Percentiles rank a stretch among this genome's conserved stretches.
Conservation (phyloP, 2,888 invertebrate genomes). For the Himalopsyche tibetana region DNA sequence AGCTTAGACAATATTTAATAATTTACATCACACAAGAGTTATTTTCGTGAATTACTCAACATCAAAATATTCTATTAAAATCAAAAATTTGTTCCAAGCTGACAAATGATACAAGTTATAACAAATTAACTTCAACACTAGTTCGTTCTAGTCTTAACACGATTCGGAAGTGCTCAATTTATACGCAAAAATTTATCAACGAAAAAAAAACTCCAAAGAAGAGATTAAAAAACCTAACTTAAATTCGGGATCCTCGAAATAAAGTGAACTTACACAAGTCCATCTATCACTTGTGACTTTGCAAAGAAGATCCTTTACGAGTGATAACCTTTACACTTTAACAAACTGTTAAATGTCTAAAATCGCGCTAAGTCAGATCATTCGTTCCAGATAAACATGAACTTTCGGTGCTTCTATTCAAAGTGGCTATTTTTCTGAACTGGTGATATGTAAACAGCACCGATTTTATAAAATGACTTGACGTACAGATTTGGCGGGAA, state of each 20-base stretch:
- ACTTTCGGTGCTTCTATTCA: conserved; percentile 16
- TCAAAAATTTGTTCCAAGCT: background rate
- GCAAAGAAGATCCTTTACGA: conserved; percentile 10
- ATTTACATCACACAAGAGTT: no score
- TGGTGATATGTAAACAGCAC: background rate
- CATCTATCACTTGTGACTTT: conserved; percentile 31
- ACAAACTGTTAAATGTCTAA: conserved; percentile 46
- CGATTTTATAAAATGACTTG: no score
- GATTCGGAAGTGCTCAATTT: conserved; percentile 35
- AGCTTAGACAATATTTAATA: no score
- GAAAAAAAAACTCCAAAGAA: background rate
- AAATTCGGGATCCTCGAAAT: conserved; percentile 12
- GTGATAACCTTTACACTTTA: conserved; percentile 45
- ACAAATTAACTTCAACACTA: conserved; percentile 13
- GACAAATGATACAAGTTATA: background rate
- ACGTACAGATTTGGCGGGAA: no score
- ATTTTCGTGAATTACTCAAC: no score
- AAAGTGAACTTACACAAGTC: conserved; percentile 18
- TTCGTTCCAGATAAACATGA: background rate
- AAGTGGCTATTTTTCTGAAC: background rate
- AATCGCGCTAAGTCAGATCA: conserved; percentile 20
- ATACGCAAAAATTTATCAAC: background rate
- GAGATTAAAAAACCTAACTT: conserved; percentile 5
- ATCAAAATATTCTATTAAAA: no score
- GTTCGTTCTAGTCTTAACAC: background rate